Conservation (phyloP, 2,113 vertebrate genomes). For the Hemicordylus capensis region DNA sequence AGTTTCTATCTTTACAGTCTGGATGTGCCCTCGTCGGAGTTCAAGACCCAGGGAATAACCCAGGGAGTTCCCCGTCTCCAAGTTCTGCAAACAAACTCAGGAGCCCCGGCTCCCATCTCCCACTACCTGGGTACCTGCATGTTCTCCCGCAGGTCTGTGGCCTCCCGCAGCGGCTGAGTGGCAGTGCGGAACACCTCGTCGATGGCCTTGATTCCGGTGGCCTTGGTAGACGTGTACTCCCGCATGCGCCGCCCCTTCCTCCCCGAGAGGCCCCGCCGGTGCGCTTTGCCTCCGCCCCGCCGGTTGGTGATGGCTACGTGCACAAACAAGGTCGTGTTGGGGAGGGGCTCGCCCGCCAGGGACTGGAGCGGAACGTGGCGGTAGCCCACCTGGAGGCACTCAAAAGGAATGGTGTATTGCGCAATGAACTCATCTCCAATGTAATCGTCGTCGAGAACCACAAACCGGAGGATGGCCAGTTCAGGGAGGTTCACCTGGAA, state of each 20-base stretch:
- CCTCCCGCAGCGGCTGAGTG: slow-evolving; percentile 88
- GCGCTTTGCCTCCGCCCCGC: slow-evolving; percentile 86
- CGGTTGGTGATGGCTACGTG: slow-evolving; percentile 91
- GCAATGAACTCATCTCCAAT: slow-evolving; percentile 94
- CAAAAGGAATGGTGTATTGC: slow-evolving; percentile 93
- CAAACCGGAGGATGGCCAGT: slow-evolving; percentile 87
- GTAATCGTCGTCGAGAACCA: slow-evolving; percentile 91
- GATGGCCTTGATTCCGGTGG: slow-evolving; percentile 89
- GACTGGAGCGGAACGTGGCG: slow-evolving; percentile 90
- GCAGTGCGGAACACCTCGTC: slow-evolving; percentile 91
- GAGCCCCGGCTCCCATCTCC: background rate
- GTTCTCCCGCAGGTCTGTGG: slow-evolving; percentile 91
- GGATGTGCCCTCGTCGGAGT: background rate
- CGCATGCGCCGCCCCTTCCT: slow-evolving; percentile 85
- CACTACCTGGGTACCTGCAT: slow-evolving; percentile 81
- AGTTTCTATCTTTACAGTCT: background rate
- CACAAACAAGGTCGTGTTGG: slow-evolving; percentile 88
- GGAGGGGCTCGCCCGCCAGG: slow-evolving; percentile 85
- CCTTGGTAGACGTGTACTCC: slow-evolving; percentile 90
- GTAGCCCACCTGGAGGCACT: slow-evolving; percentile 91
- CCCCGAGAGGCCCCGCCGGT: slow-evolving; percentile 87
- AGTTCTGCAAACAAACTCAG: background rate
- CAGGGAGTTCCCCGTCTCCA: accelerated
- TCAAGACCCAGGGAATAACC: background rate
- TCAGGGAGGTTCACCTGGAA: slow-evolving; percentile 94